phyloP scores from a whole-genome alignment of 2,113 vertebrate species.

The Stegostoma tigrinum region DNA sequence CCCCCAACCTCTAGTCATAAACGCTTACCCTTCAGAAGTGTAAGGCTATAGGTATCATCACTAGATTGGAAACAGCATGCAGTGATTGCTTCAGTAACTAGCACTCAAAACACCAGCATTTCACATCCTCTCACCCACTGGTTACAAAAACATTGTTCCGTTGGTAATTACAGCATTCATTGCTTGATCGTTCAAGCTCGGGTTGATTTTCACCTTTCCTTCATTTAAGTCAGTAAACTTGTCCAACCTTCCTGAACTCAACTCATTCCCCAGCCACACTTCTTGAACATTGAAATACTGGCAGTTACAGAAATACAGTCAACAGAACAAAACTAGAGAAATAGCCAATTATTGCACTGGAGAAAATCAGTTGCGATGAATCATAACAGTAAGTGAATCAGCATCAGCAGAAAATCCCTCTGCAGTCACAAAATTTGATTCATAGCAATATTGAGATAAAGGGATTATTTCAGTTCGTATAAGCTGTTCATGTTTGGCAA shows the following conservation, averaged over 20 bases:
- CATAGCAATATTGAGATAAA: background rate
- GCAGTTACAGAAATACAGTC: background rate
- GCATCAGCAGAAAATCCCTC: background rate
- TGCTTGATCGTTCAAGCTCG: background rate
- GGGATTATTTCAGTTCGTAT: background rate
- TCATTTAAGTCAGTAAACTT: background rate
- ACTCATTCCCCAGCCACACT: background rate
- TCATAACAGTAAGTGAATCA: background rate
- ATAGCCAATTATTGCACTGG: background rate
- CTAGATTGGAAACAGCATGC: background rate
- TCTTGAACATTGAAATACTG: background rate
- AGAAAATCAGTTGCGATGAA: background rate
- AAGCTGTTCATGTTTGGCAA: background rate
- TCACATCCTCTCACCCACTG: background rate
- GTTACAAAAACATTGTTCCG: background rate
- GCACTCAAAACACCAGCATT: background rate
- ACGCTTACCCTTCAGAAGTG: background rate
- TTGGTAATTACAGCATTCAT: background rate
- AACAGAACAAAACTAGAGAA: background rate
- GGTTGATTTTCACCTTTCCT: background rate
- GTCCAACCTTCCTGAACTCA: background rate
- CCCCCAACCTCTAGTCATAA: background rate
- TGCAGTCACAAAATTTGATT: conserved; percentile 19
- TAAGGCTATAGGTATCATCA: background rate
- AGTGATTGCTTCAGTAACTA: background rate